Evolutionary conservation across 2,113 vertebrate genomes (phyloP).

Genomic region (Mirounga angustirostris): DNA sequence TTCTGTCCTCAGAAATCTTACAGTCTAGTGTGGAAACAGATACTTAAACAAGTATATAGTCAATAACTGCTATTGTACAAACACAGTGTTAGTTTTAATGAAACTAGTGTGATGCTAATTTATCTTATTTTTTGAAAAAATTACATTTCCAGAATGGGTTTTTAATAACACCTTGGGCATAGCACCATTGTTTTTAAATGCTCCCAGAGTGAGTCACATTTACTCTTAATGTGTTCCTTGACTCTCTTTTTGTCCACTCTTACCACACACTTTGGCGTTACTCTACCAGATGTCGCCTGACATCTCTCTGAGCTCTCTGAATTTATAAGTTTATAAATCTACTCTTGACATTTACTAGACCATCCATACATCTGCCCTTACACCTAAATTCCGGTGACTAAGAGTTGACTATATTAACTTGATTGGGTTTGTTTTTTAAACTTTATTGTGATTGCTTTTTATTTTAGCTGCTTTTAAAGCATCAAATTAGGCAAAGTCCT

Average conservation of each 20-base stretch:
- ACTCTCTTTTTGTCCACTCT: background rate
- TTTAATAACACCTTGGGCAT: background rate
- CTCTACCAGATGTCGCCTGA: too few species aligned
- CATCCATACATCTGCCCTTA: background rate
- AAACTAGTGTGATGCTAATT: conserved; percentile 18
- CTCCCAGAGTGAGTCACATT: background rate
- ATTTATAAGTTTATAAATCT: background rate
- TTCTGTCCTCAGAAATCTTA: background rate
- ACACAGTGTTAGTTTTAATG: background rate
- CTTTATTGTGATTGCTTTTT: background rate
- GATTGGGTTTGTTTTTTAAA: conserved; percentile 1
- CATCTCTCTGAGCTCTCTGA: background rate
- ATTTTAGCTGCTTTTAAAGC: conserved; percentile 40
- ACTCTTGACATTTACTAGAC: background rate
- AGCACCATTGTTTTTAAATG: background rate
- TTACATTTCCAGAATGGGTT: background rate
- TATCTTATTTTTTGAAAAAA: background rate
- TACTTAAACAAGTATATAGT: background rate
- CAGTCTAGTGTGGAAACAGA: background rate
- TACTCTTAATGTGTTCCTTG: background rate
- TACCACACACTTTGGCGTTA: background rate
- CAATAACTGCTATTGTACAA: background rate
- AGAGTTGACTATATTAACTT: background rate
- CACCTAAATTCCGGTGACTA: background rate
- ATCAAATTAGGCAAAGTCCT: background rate